Evolutionary conservation across 2,888 invertebrate species (phyloP).

Genomic region (Lepeophtheirus nordmannii): DNA sequence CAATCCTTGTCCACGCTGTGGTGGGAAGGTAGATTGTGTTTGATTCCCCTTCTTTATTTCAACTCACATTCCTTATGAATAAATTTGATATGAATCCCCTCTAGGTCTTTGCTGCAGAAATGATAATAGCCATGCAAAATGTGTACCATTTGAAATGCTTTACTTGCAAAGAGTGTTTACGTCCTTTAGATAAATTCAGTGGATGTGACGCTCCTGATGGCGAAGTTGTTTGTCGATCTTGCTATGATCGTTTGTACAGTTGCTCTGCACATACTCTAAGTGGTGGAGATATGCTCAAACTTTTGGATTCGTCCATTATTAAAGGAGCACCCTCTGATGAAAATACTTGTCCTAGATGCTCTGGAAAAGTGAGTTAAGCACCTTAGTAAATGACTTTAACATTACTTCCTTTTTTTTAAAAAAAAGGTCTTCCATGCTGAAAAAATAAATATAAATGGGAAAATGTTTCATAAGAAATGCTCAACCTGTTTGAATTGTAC

Average conservation of each 20-base stretch:
- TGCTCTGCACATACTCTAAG: constrained; percentile 11
- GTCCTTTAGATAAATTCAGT: constrained; percentile 21
- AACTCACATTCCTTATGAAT: too few relatives aligned
- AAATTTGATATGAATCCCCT: background rate
- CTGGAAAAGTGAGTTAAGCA: constrained; percentile 2
- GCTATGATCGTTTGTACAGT: constrained; percentile 12
- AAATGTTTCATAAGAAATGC: constrained; percentile 20
- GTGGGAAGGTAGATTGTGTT: constrained; percentile 5
- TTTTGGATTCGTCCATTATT: constrained; percentile 16
- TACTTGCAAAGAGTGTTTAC: constrained; percentile 18
- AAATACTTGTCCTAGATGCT: constrained; percentile 17
- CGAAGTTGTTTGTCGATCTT: constrained; percentile 17
- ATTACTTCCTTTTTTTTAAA: background rate
- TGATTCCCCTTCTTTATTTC: too few relatives aligned
- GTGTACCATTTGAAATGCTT: constrained; percentile 24
- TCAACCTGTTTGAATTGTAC: constrained; percentile 11
- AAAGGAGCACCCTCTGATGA: constrained; percentile 10
- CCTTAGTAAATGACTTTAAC: background rate
- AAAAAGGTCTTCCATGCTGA: constrained; percentile 24
- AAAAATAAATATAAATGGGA: constrained; percentile 11
- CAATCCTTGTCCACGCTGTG: constrained; percentile 22
- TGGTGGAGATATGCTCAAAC: constrained; percentile 24
- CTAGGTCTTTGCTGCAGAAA: constrained; percentile 21
- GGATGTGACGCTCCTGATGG: constrained; percentile 22
- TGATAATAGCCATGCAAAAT: constrained; percentile 18